Conservation (phyloP, 2,797 vertebrate genomes). For the Argya squamiceps region DNA sequence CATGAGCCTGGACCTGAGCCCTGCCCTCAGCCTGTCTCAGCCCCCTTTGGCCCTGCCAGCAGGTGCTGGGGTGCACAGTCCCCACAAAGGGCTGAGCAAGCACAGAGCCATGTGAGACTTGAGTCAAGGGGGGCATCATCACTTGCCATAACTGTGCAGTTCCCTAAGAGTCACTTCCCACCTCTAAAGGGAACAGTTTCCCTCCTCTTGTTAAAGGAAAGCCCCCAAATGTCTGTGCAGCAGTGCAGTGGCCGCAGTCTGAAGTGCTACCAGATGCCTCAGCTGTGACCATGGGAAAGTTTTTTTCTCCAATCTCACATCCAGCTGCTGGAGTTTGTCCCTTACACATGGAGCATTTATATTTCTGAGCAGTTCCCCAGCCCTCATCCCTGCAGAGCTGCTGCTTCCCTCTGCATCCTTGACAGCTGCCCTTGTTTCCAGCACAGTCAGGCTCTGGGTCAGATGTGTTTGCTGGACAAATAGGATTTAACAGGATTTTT, state of each 20-base stretch:
- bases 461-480: background rate
- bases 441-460: background rate
- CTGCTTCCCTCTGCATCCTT: background rate
- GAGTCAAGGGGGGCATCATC: background rate
- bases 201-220: background rate
- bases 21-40: background rate
- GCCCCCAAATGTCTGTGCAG: background rate
- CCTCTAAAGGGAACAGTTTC: background rate
- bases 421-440: background rate
- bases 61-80: background rate
- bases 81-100: background rate
- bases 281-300: background rate
- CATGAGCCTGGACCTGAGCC: background rate
- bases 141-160: accelerated
- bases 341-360: background rate
- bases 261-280: background rate
- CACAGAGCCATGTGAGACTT: accelerated
- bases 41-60: background rate
- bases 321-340: background rate
- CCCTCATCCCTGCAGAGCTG: background rate
- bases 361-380: background rate
- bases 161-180: accelerated
- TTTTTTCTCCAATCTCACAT: background rate
- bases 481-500: background rate
- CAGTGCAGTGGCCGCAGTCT: background rate